Evolutionary conservation across 1,140 invertebrate species (phyloP).

Genomic region (Oncopodura yosiiana): DNA sequence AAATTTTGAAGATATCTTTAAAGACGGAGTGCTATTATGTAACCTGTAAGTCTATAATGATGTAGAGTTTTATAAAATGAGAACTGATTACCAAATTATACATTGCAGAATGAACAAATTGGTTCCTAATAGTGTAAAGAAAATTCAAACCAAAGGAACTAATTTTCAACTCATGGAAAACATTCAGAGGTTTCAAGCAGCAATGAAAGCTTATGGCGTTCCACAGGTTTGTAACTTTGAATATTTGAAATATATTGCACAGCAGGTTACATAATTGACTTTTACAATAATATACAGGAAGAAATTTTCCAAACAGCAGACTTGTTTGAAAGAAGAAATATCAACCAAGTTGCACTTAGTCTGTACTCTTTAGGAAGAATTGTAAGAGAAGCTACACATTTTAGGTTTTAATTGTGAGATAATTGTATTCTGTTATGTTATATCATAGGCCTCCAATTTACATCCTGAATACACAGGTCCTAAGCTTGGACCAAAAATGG

Average conservation of each 20-base stretch:
- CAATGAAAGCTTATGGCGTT: slow-evolving; percentile 84
- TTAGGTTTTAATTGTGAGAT: no score
- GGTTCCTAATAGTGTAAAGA: slow-evolving; percentile 85
- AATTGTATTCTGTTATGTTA: background rate
- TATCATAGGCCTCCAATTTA: slow-evolving; percentile 9
- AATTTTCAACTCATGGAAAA: slow-evolving; percentile 99
- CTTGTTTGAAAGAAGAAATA: slow-evolving; percentile 91
- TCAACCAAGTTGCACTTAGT: slow-evolving; percentile 87
- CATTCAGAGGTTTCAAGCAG: slow-evolving; percentile 90
- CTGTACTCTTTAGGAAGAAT: slow-evolving; percentile 77
- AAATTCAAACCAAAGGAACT: slow-evolving; percentile 89
- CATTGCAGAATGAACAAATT: slow-evolving; percentile 94
- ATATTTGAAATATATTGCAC: slow-evolving; percentile 28
- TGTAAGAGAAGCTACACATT: slow-evolving; percentile 51
- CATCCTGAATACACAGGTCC: slow-evolving; percentile 87
- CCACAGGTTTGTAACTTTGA: no score
- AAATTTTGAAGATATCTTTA: slow-evolving; percentile 80
- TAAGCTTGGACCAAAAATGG: slow-evolving; percentile 82
- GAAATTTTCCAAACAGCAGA: slow-evolving; percentile 99
- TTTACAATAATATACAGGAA: no score
- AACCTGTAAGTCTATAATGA: no score
- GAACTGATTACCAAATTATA: no score
- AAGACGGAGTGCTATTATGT: slow-evolving; percentile 85
- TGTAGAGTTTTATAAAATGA: no score
- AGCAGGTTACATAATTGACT: background rate